Evolutionary conservation across 2,113 vertebrate genomes (phyloP).

Genomic region (human): GRCh38 chr6:49846501-49847000

Average conservation of each 20-base stretch:
- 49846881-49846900: not conserved
- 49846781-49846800: not conserved
- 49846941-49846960: not conserved
- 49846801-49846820: not conserved
- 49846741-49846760: not conserved
- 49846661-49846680: slow-evolving; percentile 65
- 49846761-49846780: not conserved
- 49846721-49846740: not conserved
- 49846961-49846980: not conserved
- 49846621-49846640: not conserved
- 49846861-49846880: not conserved
- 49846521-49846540: slow-evolving; percentile 79
- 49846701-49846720: not conserved
- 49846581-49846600: slow-evolving; percentile 77
- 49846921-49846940: not conserved
- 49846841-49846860: not conserved
- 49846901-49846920: not conserved
- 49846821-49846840: not conserved
- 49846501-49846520: slow-evolving; percentile 61
- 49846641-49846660: slow-evolving; percentile 84
- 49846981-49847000: not conserved
- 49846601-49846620: slow-evolving; percentile 44
- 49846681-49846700: not conserved
- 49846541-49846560: rapidly evolving
- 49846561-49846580: slow-evolving; percentile 67